A percentile compares a stretch with the other conserved stretches of the same genome.
Conservation (phyloP, 2,113 vertebrate species). For the Macroglossus sobrinus region DNA sequence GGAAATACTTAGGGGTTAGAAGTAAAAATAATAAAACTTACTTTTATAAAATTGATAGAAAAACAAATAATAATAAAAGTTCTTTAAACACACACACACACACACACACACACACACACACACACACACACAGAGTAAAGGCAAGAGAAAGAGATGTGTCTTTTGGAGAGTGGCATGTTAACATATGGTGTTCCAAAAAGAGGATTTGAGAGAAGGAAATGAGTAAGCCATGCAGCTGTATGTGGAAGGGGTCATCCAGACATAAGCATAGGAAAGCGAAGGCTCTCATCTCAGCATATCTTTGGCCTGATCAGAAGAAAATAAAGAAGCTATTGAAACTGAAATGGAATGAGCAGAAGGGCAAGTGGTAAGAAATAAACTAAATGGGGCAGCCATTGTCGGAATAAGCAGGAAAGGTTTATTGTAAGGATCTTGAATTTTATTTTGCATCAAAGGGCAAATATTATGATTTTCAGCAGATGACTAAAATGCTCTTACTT, state of each 20-base stretch:
- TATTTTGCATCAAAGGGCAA: not conserved
- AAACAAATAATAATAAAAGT: not conserved
- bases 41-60: not conserved
- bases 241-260: not conserved
- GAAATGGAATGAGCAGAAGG: not conserved
- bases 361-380: not conserved
- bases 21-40: not conserved
- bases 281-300: not conserved
- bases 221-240: too few species aligned
- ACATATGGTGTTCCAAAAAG: not conserved
- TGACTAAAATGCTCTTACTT: not conserved
- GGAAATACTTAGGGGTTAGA: not conserved
- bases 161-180: not conserved
- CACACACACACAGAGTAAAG: not conserved
- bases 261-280: not conserved
- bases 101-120: not conserved
- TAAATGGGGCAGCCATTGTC: not conserved
- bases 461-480: not conserved
- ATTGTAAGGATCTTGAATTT: not conserved
- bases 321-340: not conserved
- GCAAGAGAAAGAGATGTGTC: not conserved
- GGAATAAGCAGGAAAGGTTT: not conserved
- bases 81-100: not conserved
- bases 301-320: not conserved
- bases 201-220: not conserved